Conservation (phyloP, 2,797 vertebrate species). For the Enteromius radiatus region DNA sequence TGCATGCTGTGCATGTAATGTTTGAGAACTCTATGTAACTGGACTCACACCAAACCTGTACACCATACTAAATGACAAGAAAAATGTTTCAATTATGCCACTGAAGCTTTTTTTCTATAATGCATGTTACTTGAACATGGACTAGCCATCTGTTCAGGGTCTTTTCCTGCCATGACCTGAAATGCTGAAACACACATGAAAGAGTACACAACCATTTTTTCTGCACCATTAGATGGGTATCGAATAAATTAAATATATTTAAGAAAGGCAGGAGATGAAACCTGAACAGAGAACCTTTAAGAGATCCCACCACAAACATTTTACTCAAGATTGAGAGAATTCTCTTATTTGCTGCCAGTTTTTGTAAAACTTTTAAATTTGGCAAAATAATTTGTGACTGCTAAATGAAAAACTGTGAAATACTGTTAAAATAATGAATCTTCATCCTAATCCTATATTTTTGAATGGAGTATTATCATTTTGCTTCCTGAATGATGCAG, state of each 20-base stretch:
- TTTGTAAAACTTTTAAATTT: too few relatives aligned
- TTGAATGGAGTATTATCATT: too few relatives aligned
- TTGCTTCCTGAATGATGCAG: too few relatives aligned
- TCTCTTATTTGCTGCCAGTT: too few relatives aligned
- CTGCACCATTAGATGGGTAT: not conserved
- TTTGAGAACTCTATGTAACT: slow-evolving; percentile 23
- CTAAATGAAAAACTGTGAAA: too few relatives aligned
- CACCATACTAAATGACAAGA: slow-evolving; percentile 27
- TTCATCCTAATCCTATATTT: too few relatives aligned
- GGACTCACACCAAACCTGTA: slow-evolving; percentile 46
- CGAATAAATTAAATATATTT: not conserved
- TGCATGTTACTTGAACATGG: not conserved
- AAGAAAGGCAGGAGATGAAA: not conserved
- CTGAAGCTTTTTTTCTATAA: not conserved
- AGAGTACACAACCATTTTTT: too few relatives aligned
- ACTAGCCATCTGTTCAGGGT: not conserved
- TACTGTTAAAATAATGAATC: too few relatives aligned
- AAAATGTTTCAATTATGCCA: not conserved
- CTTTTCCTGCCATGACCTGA: not conserved
- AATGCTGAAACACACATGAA: not conserved
- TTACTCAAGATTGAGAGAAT: not conserved
- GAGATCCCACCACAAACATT: not conserved
- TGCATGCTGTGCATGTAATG: slow-evolving; percentile 52
- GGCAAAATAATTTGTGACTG: too few relatives aligned
- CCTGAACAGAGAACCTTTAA: not conserved